Evolutionary conservation across 2,113 vertebrate genomes (phyloP).

Genomic region (Ictalurus punctatus): DNA sequence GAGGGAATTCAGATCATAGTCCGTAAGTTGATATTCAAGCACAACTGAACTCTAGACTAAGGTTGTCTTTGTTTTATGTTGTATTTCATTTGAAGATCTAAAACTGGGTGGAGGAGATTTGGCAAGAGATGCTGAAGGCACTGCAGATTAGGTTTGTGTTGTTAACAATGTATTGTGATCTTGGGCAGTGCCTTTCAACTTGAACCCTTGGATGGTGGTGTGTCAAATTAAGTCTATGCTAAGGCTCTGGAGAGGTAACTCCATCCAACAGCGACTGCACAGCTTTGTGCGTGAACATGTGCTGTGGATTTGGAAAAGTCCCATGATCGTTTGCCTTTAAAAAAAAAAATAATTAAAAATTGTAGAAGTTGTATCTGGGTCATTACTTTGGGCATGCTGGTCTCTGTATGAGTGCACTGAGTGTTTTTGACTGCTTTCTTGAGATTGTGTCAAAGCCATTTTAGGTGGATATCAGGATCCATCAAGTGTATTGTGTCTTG

Average conservation of each 20-base stretch:
- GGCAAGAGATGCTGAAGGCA: neutral
- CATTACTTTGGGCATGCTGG: no score
- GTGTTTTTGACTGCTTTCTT: neutral
- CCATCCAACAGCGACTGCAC: neutral
- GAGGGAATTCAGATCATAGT: no score
- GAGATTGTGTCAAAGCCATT: neutral
- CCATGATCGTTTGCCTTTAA: no score
- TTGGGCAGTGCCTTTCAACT: neutral
- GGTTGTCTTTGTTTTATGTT: no score
- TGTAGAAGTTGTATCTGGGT: no score
- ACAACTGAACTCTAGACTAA: no score
- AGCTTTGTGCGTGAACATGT: neutral
- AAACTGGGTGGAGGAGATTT: neutral
- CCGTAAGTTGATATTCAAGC: no score
- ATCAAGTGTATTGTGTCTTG: no score
- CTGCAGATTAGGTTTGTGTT: neutral
- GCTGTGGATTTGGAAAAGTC: neutral
- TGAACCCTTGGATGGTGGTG: neutral
- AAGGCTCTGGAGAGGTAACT: neutral
- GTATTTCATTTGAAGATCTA: no score
- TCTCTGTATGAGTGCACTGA: no score
- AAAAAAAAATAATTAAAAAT: no score
- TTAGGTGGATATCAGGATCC: neutral
- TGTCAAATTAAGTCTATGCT: neutral
- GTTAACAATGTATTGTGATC: neutral